Percentiles rank a stretch among this genome's conserved stretches.
Conservation (phyloP, 2,113 vertebrate genomes). For the Xyliphius kryptos region DNA sequence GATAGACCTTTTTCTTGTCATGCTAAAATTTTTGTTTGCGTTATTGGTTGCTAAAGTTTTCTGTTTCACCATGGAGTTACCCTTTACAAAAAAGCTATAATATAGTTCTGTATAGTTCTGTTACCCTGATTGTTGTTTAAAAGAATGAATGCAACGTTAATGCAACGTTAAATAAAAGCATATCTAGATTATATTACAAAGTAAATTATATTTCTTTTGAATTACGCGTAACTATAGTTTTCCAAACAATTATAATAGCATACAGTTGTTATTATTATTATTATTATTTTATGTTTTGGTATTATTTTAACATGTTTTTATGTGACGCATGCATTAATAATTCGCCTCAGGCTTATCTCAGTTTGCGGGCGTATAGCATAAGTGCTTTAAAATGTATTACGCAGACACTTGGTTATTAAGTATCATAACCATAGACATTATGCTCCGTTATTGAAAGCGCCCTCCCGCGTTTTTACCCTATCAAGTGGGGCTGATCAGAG, state of each 20-base stretch:
- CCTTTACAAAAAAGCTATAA: too few species aligned
- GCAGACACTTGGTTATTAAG: slow-evolving; percentile 20
- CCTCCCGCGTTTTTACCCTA: slow-evolving; percentile 53
- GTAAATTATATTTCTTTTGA: neutral
- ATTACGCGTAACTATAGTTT: too few species aligned
- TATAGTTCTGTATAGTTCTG: too few species aligned
- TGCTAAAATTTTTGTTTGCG: too few species aligned
- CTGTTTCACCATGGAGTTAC: too few species aligned
- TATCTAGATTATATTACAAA: too few species aligned
- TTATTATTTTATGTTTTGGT: neutral
- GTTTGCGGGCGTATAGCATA: slow-evolving; percentile 1
- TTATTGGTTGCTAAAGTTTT: too few species aligned
- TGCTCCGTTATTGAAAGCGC: slow-evolving; percentile 1
- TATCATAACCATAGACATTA: slow-evolving; percentile 24
- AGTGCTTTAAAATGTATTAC: slow-evolving; percentile 23
- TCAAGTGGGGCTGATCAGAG: slow-evolving; percentile 69
- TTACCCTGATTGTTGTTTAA: too few species aligned
- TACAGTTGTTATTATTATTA: slow-evolving; percentile 3
- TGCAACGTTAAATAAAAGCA: neutral
- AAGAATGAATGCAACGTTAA: too few species aligned
- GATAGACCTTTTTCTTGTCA: too few species aligned
- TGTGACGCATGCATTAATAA: too few species aligned
- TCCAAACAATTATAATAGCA: too few species aligned
- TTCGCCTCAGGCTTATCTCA: neutral
- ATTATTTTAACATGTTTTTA: neutral